Percentiles rank a stretch among this genome's conserved stretches.
phyloP scores from a whole-genome alignment of 1,140 invertebrate genomes.

The Diprion similis region DNA sequence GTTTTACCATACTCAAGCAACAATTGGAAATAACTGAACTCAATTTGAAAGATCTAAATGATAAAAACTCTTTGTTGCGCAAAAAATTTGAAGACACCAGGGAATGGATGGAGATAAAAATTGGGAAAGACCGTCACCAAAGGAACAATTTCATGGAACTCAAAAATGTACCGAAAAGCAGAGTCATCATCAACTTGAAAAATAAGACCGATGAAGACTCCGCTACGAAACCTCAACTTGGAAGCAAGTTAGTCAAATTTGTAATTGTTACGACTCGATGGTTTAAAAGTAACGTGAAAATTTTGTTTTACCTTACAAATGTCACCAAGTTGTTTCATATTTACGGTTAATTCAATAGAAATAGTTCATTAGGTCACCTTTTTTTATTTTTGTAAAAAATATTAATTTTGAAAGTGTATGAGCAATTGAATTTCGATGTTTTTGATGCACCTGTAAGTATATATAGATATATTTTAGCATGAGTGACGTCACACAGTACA shows the following conservation, averaged over 20 bases:
- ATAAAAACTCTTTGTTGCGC: constrained; percentile 28
- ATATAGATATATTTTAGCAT: too few relatives aligned
- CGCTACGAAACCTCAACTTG: constrained; percentile 28
- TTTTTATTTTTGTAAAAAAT: not conserved
- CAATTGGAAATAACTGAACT: constrained; percentile 30
- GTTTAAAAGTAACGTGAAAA: not conserved
- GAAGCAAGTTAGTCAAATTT: constrained; percentile 29
- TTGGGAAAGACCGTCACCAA: constrained; percentile 22
- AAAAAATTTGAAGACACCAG: constrained; percentile 36
- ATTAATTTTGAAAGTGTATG: too few relatives aligned
- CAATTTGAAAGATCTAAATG: constrained; percentile 31
- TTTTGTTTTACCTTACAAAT: not conserved
- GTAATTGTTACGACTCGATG: not conserved
- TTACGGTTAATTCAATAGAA: constrained; percentile 10
- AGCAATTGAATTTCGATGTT: too few relatives aligned
- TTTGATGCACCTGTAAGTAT: too few relatives aligned
- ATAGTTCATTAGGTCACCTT: not conserved
- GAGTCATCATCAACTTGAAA: constrained; percentile 34
- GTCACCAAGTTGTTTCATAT: too few relatives aligned
- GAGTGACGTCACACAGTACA: too few relatives aligned
- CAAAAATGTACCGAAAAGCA: constrained; percentile 26
- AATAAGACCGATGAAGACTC: constrained; percentile 35
- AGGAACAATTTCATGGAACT: constrained; percentile 21
- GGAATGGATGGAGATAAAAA: constrained; percentile 29
- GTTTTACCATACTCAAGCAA: constrained; percentile 29